Evolutionary conservation across 2,113 vertebrate genomes (phyloP), one percentile per base, ranked within the genome.

Genomic region (Plectropomus leopardus): DNA sequence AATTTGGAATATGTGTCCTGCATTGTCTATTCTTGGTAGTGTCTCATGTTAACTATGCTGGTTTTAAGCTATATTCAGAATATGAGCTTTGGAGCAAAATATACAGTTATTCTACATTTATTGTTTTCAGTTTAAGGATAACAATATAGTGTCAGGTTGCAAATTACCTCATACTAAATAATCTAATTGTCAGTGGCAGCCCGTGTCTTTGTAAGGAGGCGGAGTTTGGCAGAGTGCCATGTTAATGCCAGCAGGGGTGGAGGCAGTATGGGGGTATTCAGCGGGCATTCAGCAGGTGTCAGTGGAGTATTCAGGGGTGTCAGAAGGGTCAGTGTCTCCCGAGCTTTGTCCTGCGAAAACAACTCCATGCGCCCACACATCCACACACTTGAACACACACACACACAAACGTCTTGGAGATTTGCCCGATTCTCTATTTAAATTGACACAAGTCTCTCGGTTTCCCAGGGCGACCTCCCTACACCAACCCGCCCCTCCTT

Each of bases 401-500:
- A 73, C 76, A 74, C 84, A 78, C 74, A 83, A 78, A 67, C 32
- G 59, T 81, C 86, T 81, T 47, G 60, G 78, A 80, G 77, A 87
- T 70, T 83, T 74, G 72, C 64, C 77, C 40, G 54, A 86, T 66
- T 87, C 58, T 72, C 72, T 90, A 80, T 92, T 91, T 89, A 86
- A 90, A 90, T 81, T 72, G 87, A 84, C 89, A 82, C 87, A 92
- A 93, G 86, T 90, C 87, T 90, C 68, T 64, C 68, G 80, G 92
- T 94, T 90, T 89, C 91, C 91, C 85, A 72, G 58, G 90, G 83
- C 36, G 47, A 92, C 91, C 75, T 54, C 66, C 17, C 24, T 9
- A 19, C 53, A 42, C 44, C 44, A 45, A 15, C 24, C 81, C 51
- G 7, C 42, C 68, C 71, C 54, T 19, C 36, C 30, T 63, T 60